A percentile compares a stretch with the other conserved stretches of the same genome.
phyloP scores from a whole-genome alignment of 1,140 invertebrate species.

The Conus betulinus region DNA sequence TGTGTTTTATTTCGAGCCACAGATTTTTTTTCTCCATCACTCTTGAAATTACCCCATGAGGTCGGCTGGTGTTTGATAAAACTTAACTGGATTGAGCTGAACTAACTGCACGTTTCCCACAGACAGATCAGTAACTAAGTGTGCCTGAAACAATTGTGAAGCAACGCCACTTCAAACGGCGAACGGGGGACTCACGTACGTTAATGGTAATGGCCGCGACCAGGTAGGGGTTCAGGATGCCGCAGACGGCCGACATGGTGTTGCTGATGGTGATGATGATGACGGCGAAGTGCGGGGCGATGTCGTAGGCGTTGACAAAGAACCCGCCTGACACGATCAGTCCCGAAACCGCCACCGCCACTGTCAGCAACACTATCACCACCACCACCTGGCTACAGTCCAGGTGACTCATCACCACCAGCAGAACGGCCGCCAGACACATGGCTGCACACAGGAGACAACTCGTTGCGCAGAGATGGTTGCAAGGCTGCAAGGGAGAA shows the following conservation, averaged over 20 bases:
- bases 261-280: slow-evolving; percentile 5
- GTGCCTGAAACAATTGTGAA: too few relatives aligned
- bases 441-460: neutral
- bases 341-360: slow-evolving; percentile 28
- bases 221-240: slow-evolving; percentile 22
- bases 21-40: too few relatives aligned
- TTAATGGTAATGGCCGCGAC: slow-evolving; percentile 24
- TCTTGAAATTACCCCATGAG: too few relatives aligned
- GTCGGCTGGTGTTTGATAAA: too few relatives aligned
- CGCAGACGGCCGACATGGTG: neutral
- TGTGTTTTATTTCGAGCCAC: too few relatives aligned
- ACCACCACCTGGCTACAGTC: slow-evolving; percentile 16
- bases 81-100: too few relatives aligned
- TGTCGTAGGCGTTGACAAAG: slow-evolving; percentile 28
- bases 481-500: too few relatives aligned
- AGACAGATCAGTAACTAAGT: too few relatives aligned
- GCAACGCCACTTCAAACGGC: too few relatives aligned
- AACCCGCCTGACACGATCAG: neutral
- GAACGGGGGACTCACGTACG: slow-evolving; percentile 8
- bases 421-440: slow-evolving; percentile 20
- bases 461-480: neutral
- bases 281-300: neutral
- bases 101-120: too few relatives aligned
- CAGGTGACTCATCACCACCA: slow-evolving; percentile 32
- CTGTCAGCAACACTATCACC: slow-evolving; percentile 24